Percentiles rank a stretch among this genome's conserved stretches.
phyloP scores from a whole-genome alignment of 2,797 vertebrate genomes.

The Perodicticus potto region DNA sequence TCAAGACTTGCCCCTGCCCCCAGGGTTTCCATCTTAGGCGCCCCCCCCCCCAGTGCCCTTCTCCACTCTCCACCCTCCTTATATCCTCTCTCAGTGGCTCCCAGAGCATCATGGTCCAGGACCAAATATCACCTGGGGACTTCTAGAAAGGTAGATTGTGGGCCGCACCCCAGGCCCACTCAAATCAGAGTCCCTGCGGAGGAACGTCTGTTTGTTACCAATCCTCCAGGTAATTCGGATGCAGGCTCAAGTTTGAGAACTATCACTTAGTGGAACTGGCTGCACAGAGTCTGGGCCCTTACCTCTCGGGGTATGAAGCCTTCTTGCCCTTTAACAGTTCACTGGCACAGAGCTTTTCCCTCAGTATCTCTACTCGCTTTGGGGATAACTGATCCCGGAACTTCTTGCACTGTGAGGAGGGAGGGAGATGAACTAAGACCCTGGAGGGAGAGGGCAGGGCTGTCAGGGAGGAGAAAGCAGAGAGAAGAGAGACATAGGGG shows the following conservation, averaged over 20 bases:
- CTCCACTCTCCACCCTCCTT: not conserved
- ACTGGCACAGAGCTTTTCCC: slow-evolving; percentile 88
- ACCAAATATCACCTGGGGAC: not conserved
- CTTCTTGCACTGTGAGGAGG: slow-evolving; percentile 87
- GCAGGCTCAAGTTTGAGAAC: not conserved
- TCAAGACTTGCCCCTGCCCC: not conserved
- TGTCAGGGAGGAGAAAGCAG: not conserved
- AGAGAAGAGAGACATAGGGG: not conserved
- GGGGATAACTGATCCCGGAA: slow-evolving; percentile 85
- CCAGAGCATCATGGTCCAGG: no score
- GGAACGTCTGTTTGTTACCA: not conserved
- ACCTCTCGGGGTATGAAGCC: slow-evolving; percentile 88
- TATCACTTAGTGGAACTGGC: not conserved
- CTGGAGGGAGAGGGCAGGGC: not conserved
- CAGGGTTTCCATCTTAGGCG: not conserved
- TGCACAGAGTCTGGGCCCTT: not conserved
- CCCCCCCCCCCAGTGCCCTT: not conserved
- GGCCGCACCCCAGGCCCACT: not conserved
- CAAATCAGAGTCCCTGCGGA: not conserved
- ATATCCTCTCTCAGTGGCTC: not conserved
- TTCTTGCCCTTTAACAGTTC: slow-evolving; percentile 90
- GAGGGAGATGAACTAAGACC: not conserved
- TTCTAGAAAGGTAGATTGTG: not conserved
- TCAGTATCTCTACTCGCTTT: slow-evolving; percentile 78
- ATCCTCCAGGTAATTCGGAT: not conserved